Percentiles rank a stretch among this genome's conserved stretches.
phyloP scores from a whole-genome alignment of 2,888 invertebrate genomes.

The Cryptosula pallasiana region DNA sequence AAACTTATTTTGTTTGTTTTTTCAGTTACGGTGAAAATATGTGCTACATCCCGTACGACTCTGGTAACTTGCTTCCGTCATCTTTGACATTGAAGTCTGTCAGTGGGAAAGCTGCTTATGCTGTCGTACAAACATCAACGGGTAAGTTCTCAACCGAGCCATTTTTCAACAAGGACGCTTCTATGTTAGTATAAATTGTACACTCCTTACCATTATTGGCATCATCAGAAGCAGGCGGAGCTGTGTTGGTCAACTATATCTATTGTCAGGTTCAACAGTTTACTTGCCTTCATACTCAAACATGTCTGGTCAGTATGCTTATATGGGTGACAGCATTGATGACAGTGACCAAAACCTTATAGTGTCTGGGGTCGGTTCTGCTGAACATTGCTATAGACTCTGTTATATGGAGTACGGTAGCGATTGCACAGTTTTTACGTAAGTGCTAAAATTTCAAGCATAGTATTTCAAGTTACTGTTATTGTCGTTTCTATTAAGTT shows the following conservation, averaged over 20 bases:
- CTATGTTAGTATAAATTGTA: no score
- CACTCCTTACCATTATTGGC: no score
- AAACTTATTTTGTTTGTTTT: background rate
- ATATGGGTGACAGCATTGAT: background rate
- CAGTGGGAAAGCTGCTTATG: background rate
- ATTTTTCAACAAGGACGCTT: no score
- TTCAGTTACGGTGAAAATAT: background rate
- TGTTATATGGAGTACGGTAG: background rate
- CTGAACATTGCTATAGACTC: background rate
- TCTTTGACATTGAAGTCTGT: background rate
- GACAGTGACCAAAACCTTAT: background rate
- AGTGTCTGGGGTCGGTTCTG: background rate
- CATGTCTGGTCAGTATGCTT: background rate
- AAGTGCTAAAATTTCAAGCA: no score
- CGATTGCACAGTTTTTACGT: background rate
- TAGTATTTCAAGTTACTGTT: no score
- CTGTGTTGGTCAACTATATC: no score
- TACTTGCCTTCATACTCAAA: background rate
- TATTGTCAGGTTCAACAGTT: background rate
- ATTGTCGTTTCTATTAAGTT: no score
- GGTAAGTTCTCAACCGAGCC: no score
- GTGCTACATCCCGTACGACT: background rate
- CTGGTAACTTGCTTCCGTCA: background rate
- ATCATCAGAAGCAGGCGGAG: no score
- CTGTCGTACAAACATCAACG: background rate